Base-by-base conservation (phyloP, 1,140 invertebrate species). In the Dendrolimus kikuchii region DNA sequence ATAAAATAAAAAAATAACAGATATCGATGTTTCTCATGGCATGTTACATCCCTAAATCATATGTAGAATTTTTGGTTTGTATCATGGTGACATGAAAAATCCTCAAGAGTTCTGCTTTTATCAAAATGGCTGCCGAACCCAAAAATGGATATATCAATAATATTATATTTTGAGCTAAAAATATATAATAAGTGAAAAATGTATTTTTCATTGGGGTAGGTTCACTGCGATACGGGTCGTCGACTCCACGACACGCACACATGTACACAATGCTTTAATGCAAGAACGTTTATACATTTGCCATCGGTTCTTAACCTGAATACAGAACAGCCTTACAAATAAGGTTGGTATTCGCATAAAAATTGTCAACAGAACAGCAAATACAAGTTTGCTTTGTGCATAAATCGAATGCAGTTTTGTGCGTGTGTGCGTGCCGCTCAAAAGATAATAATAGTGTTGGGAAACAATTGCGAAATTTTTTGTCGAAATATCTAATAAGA, bases 191-290 rank as follows among this genome's bases (percentile, higher is more conserved):
- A 23, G 23, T 23, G 23, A 1, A 23, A 10, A 69, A 79, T 73
- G 78, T 80, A 77, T 82, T 83, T 83, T 69, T 65, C 61, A 77
- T 83, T 83, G 80, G 74, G 80, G 77, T 81, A 83, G 80, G 80
- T 76, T 79, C 67, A 49, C 55, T 56, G 48, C 65, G 70, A 69
- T 74, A 74, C 75, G 73, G 81, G 77, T 84, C 81, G 70, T 76
- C 72, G 81, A 81, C 78, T 80, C 57, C 68, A 40, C 65, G 23
- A 66, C 62, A 71, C 51, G 45, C 51, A 68, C 61, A 58, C 48
- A 49, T 51, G 54, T 48, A 49, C 51, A 38, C 23, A 41, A 37
- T 10, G 55, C 44, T 44, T 8, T n/a, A 45, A 51, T 56, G 38
- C 10, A 42, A 41, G 40, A 49, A 53, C 47, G 37, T 46, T 57